Evolutionary conservation across 2,888 invertebrate genomes (phyloP), one percentile per base, ranked within the genome.

Genomic region (Mimas tiliae): DNA sequence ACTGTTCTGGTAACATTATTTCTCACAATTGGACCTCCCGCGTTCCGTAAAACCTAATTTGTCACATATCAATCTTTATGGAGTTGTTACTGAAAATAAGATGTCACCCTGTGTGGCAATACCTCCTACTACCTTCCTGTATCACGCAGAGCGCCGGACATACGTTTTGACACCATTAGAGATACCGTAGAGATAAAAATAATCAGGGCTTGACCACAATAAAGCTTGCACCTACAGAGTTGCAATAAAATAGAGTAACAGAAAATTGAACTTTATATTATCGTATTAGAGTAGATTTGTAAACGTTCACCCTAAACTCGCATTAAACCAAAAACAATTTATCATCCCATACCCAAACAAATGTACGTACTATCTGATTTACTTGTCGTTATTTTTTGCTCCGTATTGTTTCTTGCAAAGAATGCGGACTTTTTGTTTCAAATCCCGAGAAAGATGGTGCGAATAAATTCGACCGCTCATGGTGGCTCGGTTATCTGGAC

Each of bases 111-210:
- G 93, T 90, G 93, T 89, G 93, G 92, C 66, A 68, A 80, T 78
- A 80, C 89, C 87, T 87, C 87, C 86, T 84, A 80, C 85, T 73
- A 89, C 86, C 92, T 93, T 93, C 91, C 92, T 93, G 91, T 90
- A 77, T 84, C 93, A 91, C 86, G 90, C 89, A 81, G 93, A 72
- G 92, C 76, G 74, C 82, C 86, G 88, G 90, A 93, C 93, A 93
- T 84, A 83, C 76, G 86, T 90, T 92, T 92, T 93, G 91, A 92
- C 92, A 88, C 92, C 85, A 87, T 91, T 88, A 84, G 68, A 87
- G 92, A 92, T 92, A 88, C 75, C 72, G 73, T 63, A 67, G 63
- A 86, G 90, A 91, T 91, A 92, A 91, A 84, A 84, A 88, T 90
- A 91, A 91, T 92, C 91, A 90, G 77, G 73, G 77, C 80, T 87